A percentile compares a stretch with the other conserved stretches of the same genome.
Conservation (phyloP, 2,797 vertebrate species). For the Acanthopagrus latus region DNA sequence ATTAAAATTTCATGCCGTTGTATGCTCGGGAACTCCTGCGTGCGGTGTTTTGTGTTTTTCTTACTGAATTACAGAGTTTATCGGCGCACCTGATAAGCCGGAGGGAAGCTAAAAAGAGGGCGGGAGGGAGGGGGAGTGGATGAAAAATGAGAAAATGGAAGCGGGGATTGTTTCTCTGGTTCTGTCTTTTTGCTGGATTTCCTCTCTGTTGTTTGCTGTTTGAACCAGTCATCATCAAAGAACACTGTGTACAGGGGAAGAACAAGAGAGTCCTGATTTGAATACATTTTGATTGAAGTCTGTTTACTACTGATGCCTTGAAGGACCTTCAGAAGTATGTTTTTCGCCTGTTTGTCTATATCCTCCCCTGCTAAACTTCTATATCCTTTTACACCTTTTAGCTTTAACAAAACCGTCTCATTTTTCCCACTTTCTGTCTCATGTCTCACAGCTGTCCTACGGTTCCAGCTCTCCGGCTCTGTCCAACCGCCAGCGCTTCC, state of each 20-base stretch:
- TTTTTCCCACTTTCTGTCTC: neutral
- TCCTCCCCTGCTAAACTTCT: neutral
- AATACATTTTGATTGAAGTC: slow-evolving; percentile 60
- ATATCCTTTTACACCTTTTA: neutral
- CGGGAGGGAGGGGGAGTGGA: slow-evolving; percentile 17
- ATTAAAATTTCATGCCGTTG: slow-evolving; percentile 25
- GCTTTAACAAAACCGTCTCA: neutral
- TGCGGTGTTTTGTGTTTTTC: neutral
- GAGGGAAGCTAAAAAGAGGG: slow-evolving; percentile 28
- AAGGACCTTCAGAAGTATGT: slow-evolving; percentile 46
- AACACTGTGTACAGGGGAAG: slow-evolving; percentile 33
- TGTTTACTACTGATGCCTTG: slow-evolving; percentile 85
- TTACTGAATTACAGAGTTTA: slow-evolving; percentile 52
- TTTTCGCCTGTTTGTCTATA: slow-evolving; percentile 76
- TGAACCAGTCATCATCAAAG: slow-evolving; percentile 64
- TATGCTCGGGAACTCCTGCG: slow-evolving; percentile 29
- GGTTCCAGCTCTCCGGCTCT: slow-evolving; percentile 94
- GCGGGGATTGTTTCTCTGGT: slow-evolving; percentile 40
- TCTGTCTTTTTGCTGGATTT: slow-evolving; percentile 44
- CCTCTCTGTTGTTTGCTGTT: slow-evolving; percentile 79
- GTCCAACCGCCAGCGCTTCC: slow-evolving; percentile 93
- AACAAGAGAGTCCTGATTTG: slow-evolving; percentile 57
- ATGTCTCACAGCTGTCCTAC: slow-evolving; percentile 87
- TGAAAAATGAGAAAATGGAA: slow-evolving; percentile 47
- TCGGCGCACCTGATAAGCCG: slow-evolving; percentile 33